Evolutionary conservation across 2,888 invertebrate species (phyloP), one percentile per base, ranked within the genome.

Genomic region (Cataglyphis altisquamis): DNA sequence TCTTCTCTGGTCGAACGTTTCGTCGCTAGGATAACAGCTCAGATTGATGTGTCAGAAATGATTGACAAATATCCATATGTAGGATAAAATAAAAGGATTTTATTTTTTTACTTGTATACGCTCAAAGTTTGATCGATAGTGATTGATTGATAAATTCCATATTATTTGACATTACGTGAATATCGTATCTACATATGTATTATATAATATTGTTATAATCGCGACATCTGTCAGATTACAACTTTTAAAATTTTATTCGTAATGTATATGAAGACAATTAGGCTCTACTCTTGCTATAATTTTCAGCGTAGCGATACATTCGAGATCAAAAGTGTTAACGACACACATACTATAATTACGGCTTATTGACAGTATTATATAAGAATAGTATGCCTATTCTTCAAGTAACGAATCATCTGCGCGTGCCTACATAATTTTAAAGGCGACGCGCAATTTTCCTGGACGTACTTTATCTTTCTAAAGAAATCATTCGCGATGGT

Each of bases 51-150:
- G 57, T 32, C 4, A 68, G 36, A 36, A 72, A 57, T 45, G 39
- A 66, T 66, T 8, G 39, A 75, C 41, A 57, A 57, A 32, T 18
- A 3, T 32, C 32, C n/a, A 10, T 41, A 21, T 18, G 52, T 25
- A 75, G 21, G n/a, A 52, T 39, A 18, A 75, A 36, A 52, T 63
- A 62, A 21, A 45, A 18, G 60, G 10, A 18, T 64, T 15, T 75
- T 18, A 21, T 3, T 21, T 70, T 62, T 32, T 25, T 25, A 21
- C 15, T 74, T 10, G 12, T 32, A 15, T 9, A 15, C 45, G 29
- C 25, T 5, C n/a, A 41, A 25, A 25, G 41, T 39, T 64, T 15
- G 15, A 63, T 45, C 45, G 21, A 52, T 52, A 52, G 8, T 52
- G 52, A 52, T 52, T n/a, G n/a, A 52, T 48, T 18, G 48, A 18